Base-by-base conservation (phyloP, 64 coral and sea anemone genomes). In the Astreopora myriophthalma region DNA sequence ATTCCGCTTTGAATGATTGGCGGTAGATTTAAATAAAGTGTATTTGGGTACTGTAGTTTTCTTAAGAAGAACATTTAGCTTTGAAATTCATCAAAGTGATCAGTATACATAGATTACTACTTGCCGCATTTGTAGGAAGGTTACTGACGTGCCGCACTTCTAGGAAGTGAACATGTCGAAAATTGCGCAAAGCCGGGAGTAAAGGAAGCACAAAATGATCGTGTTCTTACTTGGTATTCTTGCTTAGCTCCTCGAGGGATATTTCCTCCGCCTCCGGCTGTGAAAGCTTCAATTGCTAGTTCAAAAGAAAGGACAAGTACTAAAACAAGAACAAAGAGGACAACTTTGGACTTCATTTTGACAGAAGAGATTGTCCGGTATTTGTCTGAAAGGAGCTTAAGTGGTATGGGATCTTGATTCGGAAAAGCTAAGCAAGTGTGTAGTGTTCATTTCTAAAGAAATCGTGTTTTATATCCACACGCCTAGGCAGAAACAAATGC, bases 251-350 rank as follows among this genome's bases (percentile, higher is more conserved):
- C 42, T 24, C 72, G 16, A 11, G 94, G 94, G 65, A 96, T 85
- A 63, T 92, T 96, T 14, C 94, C 94, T 22, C 94, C 94, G 5
- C 94, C 94, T 22, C 94, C 94, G 0, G 94, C 94, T 17, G 94
- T 96, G 69, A 96, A 96, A 20, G 94, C 90, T 57, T 89, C 84
- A 20, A 74, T 85, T 33, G 93, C 70, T 33, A 68, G 86, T 33
- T 93, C 74, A 73, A 89, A 58, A 42, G 86, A 69, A 33, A 89
- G 32, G 8, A 71, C 90, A 67, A 96, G 35, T 71, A 96, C n/a
- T 17, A 96, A 28, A 69, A 89, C 69, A 16, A 76, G 55, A 84
- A 96, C n/a, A 71, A 93, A 20, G 49, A 93, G 34, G 4, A 82
- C 3, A 36, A 82, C 30, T 69, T 88, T 95, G 23, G 51, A 72